A percentile compares a stretch with the other conserved stretches of the same genome.
phyloP scores from a whole-genome alignment of 2,113 vertebrate genomes.

The Thalassarche chlororhynchos region DNA sequence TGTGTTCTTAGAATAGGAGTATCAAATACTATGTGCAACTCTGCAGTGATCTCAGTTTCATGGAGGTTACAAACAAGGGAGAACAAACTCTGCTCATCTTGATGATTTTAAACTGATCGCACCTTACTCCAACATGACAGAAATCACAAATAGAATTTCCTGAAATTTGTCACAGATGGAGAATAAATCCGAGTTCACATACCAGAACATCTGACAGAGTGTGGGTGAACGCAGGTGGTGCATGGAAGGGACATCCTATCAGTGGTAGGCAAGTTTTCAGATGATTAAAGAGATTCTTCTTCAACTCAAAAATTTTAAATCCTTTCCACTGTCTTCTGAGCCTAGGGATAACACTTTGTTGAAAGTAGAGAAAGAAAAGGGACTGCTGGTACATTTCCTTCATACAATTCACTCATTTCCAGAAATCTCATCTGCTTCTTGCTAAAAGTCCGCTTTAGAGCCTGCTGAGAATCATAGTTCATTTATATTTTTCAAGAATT shows the following conservation, averaged over 20 bases:
- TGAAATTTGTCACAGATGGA: neutral
- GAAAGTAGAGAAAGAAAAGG: neutral
- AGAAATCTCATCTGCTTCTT: neutral
- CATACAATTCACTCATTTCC: neutral
- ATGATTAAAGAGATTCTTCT: neutral
- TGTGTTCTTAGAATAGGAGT: neutral
- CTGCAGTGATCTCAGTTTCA: neutral
- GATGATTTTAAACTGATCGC: neutral
- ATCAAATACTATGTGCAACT: neutral
- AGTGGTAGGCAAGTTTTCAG: neutral
- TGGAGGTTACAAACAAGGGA: neutral
- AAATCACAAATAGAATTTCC: neutral
- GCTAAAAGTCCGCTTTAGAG: neutral
- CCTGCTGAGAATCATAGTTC: neutral
- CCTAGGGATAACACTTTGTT: neutral
- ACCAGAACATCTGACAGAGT: neutral
- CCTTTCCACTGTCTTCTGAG: neutral
- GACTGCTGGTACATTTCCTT: neutral
- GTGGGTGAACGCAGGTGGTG: neutral
- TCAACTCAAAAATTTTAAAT: neutral
- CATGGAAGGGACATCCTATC: neutral
- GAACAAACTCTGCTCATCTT: neutral
- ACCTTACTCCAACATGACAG: neutral
- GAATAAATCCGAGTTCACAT: neutral
- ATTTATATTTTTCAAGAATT: neutral